Evolutionary conservation across 1,140 invertebrate genomes (phyloP), one percentile per base, ranked within the genome.

Genomic region (Araneus ventricosus): DNA sequence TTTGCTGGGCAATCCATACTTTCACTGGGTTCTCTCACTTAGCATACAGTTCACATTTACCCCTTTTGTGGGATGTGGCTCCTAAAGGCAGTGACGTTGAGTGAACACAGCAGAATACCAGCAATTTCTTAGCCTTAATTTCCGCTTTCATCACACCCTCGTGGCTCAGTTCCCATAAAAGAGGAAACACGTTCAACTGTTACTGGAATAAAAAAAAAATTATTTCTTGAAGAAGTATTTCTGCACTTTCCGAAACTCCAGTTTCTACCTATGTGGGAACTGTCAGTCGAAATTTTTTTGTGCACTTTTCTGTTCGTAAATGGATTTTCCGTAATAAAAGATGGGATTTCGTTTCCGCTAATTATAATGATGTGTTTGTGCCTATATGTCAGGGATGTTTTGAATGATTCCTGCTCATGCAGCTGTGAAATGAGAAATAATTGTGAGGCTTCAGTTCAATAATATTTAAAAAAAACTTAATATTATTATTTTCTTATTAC

Each of bases 91-190:
- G 22, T 39, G 79, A 82, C 79, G 8, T 41, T 82, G 79, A 82
- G 37, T 41, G 39, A 41, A n/a, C 7, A 34, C 39, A 20, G 5
- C 17, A n/a, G 79, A 82, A 82, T 7, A 22, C 39, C 22, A 34
- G 2, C 39, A 82, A 82, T 82, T 82, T 82, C 79, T 82, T n/a
- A n/a, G 79, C 79, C 45, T 82, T 82, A 82, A 37, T 37, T 41
- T 37, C 7, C 70, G 30, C 34, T 41, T 82, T 82, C 79, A 82
- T 82, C 39, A 7, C 79, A 39, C 79, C 79, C 79, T 10, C 2
- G 79, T 82, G 79, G 2, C 79, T 82, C 79, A n/a, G 45, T 82
- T 22, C 24, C 79, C 6, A 41, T n/a, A 82, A 41, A n/a, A 14
- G 37, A 24, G n/a, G 24, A n/a, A 4, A 7, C 2, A 24, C 24